phyloP scores from a whole-genome alignment of 2,888 invertebrate species.

The Eristalis intricaria region DNA sequence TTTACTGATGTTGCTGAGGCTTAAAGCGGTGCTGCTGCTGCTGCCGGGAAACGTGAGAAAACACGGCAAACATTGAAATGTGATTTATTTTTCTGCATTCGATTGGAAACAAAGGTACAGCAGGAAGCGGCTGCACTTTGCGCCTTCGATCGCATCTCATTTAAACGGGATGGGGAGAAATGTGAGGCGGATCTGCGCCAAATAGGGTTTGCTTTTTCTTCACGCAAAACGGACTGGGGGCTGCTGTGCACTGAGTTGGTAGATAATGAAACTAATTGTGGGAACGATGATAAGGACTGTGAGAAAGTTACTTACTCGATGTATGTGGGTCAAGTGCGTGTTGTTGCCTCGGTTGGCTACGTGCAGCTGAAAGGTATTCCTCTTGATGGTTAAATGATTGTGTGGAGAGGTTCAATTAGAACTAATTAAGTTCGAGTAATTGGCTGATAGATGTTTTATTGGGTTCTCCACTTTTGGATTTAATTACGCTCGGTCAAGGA shows the following conservation, averaged over 20 bases:
- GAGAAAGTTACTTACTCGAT: not conserved
- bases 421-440: not conserved
- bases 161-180: not conserved
- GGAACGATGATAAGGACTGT: not conserved
- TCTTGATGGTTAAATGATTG: not conserved
- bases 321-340: slow-evolving; percentile 8
- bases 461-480: not conserved
- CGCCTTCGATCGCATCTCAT: slow-evolving; percentile 1
- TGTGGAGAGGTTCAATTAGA: not conserved
- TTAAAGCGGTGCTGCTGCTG: slow-evolving; percentile 29
- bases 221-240: not conserved
- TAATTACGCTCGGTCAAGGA: not conserved
- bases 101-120: slow-evolving; percentile 49
- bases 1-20: slow-evolving; percentile 24
- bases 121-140: slow-evolving; percentile 61
- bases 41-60: slow-evolving; percentile 67
- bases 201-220: not conserved
- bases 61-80: slow-evolving; percentile 51
- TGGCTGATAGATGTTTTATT: not conserved
- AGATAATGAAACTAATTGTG: slow-evolving; percentile 47
- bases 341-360: not conserved
- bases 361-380: not conserved
- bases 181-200: not conserved
- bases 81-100: slow-evolving; percentile 60
- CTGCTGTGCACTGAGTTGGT: slow-evolving; percentile 2